A percentile compares a stretch with the other conserved stretches of the same genome.
Evolutionary conservation across 2,113 vertebrate genomes (phyloP).

Genomic region (Atractosteus spatula): DNA sequence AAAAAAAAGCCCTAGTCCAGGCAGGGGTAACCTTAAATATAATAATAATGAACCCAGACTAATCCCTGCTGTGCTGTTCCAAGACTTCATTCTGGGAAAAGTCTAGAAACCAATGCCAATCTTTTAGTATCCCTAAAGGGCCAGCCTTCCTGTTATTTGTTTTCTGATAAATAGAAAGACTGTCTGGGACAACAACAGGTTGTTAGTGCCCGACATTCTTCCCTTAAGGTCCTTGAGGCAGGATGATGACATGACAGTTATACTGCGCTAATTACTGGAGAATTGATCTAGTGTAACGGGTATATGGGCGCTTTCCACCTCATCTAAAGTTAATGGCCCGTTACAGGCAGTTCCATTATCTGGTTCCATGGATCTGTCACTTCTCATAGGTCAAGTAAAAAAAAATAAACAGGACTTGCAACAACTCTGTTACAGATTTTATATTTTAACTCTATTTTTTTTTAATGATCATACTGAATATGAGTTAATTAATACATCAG

Average conservation of each 20-base stretch:
- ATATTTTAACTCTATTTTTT: slow-evolving; percentile 19
- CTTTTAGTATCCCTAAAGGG: slow-evolving; percentile 19
- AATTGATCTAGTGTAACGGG: slow-evolving; percentile 10
- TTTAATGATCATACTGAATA: too few species aligned
- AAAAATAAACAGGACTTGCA: slow-evolving; percentile 20
- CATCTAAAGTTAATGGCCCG: slow-evolving; percentile 45
- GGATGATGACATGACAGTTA: background rate
- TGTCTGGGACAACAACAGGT: slow-evolving; percentile 31
- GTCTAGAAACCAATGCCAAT: slow-evolving; percentile 36
- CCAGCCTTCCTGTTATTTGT: slow-evolving; percentile 52
- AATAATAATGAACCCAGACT: background rate
- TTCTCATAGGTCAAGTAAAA: slow-evolving; percentile 21
- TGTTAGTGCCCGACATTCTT: slow-evolving; percentile 5
- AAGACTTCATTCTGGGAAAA: slow-evolving; percentile 31
- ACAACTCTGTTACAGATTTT: slow-evolving; percentile 59
- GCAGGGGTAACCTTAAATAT: too few species aligned
- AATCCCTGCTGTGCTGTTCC: slow-evolving; percentile 20
- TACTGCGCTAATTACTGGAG: slow-evolving; percentile 36
- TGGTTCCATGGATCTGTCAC: slow-evolving; percentile 39
- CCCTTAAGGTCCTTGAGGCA: background rate
- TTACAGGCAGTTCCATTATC: slow-evolving; percentile 49
- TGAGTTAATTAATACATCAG: too few species aligned
- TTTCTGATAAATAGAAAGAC: slow-evolving; percentile 54
- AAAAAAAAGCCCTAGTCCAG: too few species aligned
- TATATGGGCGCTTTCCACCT: slow-evolving; percentile 37